phyloP scores from a whole-genome alignment of 2,113 vertebrate genomes.

The Nannospalax galili region DNA sequence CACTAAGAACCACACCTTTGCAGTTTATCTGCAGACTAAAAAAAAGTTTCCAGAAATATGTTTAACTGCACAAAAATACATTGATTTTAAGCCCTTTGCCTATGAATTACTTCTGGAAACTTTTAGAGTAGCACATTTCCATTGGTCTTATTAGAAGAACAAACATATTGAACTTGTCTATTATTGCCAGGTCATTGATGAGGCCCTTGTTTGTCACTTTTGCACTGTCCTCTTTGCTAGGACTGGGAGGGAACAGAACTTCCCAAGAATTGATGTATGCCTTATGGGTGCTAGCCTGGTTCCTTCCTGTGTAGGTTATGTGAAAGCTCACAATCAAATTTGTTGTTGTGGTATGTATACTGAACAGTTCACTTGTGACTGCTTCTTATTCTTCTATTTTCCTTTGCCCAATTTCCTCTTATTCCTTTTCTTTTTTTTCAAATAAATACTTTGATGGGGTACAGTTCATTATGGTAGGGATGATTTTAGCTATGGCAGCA shows the following conservation, averaged over 20 bases:
- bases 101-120: neutral
- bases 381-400: neutral
- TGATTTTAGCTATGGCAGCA: neutral
- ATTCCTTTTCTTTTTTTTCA: neutral
- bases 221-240: neutral
- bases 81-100: neutral
- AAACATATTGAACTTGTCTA: neutral
- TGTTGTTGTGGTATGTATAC: neutral
- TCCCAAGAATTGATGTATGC: neutral
- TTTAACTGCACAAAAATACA: slow-evolving; percentile 7
- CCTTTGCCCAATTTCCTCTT: neutral
- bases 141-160: neutral
- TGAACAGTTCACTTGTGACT: neutral
- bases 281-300: neutral
- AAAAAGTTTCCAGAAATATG: neutral
- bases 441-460: neutral
- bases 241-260: neutral
- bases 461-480: neutral
- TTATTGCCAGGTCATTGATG: neutral
- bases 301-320: neutral
- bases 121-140: neutral
- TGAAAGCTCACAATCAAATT: neutral
- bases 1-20: neutral
- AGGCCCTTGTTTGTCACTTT: neutral
- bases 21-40: neutral